Evolutionary conservation across 64 coral and sea anemone species (phyloP), one percentile per base, ranked within the genome.

Genomic region (Pachyseris speciosa): DNA sequence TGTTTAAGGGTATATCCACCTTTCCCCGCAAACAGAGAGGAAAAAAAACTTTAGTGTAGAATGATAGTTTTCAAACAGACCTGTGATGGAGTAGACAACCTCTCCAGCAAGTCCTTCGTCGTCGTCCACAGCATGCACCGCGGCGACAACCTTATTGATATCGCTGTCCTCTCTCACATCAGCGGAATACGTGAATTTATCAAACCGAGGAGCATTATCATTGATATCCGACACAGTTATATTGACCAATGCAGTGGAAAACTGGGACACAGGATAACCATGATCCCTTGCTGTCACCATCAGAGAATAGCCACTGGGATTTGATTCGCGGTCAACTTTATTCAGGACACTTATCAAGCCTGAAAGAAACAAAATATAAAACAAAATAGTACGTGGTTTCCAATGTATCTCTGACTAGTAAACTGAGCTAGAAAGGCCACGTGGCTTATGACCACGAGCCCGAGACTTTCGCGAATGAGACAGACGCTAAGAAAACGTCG

Each of bases 221-320:
- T 98, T 98, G 30, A 95, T 80, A 69, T 98, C 96, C 41, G 93
- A 95, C 36, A 98, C 84, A 1, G 87, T 88, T 13, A 98, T 84
- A 55, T 98, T 98, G 22, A 98, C 78, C 13, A 74, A 64, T 1
- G 89, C 76, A 7, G 70, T 92, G 20, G 96, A 83, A 5, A 71
- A 78, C 29, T 88, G 83, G 3, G 96, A 55, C 1, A 47, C 78
- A 27, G 95, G 95, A 39, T 96, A 96, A 10, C 95, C 95, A 68
- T 96, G 91, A 73, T 96, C 95, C 64, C 86, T 69, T 9, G 95
- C 95, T 9, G 87, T 77, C 1, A 90, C 95, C 0, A 47, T 52
- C 5, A 96, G 64, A 55, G 86, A 93, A 51, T 84, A 96, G 28
- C 95, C 95, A 31, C 66, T 60, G 13, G 95, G 95, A 38, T 89